Evolutionary conservation across 2,888 invertebrate species (phyloP).

Genomic region (Cephus runcator): DNA sequence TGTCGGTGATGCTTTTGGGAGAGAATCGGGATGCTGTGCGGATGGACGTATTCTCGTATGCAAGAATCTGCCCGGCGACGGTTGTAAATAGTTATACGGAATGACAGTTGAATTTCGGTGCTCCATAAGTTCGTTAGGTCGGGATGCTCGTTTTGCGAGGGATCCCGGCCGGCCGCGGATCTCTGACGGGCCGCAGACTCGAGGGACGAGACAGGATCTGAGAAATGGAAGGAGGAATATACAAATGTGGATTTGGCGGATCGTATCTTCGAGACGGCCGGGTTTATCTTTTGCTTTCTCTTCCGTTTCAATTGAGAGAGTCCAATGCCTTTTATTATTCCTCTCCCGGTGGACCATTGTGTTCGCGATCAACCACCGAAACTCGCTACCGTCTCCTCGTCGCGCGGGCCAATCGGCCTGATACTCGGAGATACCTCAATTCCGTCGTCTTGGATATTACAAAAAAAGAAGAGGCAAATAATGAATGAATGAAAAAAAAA

Average conservation of each 20-base stretch:
- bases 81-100: constrained; percentile 58
- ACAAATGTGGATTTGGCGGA: constrained; percentile 56
- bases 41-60: constrained; percentile 38
- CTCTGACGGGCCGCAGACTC: constrained; percentile 22
- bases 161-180: constrained; percentile 4
- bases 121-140: constrained; percentile 43
- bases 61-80: constrained; percentile 45
- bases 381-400: constrained; percentile 38
- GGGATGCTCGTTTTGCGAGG: constrained; percentile 12
- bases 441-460: background rate
- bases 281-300: constrained; percentile 55
- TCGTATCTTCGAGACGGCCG: constrained; percentile 42
- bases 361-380: background rate
- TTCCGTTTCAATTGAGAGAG: constrained; percentile 50
- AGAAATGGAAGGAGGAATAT: constrained; percentile 43
- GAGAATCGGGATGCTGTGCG: constrained; percentile 4
- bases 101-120: constrained; percentile 55
- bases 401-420: constrained; percentile 29
- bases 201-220: constrained; percentile 17
- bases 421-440: constrained; percentile 45
- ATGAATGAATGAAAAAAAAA: background rate
- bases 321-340: constrained; percentile 49
- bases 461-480: background rate
- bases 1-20: background rate
- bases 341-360: constrained; percentile 30